Evolutionary conservation across 2,113 vertebrate genomes (phyloP).

Genomic region (Vombatus ursinus): DNA sequence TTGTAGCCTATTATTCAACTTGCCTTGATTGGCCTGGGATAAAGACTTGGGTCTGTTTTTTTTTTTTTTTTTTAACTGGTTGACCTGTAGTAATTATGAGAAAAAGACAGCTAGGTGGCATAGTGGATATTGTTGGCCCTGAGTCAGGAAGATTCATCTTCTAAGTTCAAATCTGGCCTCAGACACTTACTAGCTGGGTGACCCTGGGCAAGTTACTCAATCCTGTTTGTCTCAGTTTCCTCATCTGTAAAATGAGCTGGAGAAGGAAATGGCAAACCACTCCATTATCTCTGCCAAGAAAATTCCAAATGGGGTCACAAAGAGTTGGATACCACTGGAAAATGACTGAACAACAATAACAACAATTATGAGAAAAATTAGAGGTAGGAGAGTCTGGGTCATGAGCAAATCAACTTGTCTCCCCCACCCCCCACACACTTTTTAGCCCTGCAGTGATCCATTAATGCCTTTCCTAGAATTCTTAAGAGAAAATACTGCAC

Average conservation of each 20-base stretch:
- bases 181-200: not conserved
- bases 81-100: not conserved
- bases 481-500: not conserved
- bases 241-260: not conserved
- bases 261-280: not conserved
- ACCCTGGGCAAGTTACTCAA: not conserved
- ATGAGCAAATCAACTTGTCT: not conserved
- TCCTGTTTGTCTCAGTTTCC: not conserved
- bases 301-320: not conserved
- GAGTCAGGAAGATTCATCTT: not conserved
- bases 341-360: not conserved
- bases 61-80: not conserved
- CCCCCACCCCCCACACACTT: not conserved
- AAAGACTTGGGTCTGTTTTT: conserved; percentile 11
- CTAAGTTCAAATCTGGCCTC: not conserved
- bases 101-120: not conserved
- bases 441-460: not conserved
- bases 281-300: not conserved
- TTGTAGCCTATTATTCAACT: conserved; percentile 22
- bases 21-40: not conserved
- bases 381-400: not conserved
- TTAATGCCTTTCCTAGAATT: not conserved
- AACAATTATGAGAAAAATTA: not conserved
- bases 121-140: not conserved
- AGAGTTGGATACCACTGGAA: not conserved